Evolutionary conservation across 2,113 vertebrate species (phyloP).

Genomic region (Daboia siamensis): DNA sequence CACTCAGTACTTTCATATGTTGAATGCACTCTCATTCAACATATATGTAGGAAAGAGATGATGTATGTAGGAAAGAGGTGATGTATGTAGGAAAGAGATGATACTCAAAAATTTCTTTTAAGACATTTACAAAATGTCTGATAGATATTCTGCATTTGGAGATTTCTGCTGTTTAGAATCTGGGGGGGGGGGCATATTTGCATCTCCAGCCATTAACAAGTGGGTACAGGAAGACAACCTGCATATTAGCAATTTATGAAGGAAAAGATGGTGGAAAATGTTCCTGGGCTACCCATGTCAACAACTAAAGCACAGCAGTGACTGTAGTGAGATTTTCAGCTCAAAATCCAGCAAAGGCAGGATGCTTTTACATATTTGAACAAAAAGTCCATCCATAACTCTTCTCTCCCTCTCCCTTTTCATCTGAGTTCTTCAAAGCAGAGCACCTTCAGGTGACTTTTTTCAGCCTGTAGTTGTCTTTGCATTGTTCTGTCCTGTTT

Average conservation of each 20-base stretch:
- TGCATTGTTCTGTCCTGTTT: not conserved
- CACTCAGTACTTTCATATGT: not conserved
- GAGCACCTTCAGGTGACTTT: not conserved
- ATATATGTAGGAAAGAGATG: no score
- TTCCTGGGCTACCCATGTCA: not conserved
- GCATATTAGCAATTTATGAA: not conserved
- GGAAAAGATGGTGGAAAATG: not conserved
- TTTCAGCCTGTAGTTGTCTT: not conserved
- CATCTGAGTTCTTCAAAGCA: not conserved
- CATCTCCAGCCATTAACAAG: not conserved
- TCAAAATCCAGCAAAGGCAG: not conserved
- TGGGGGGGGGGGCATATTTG: no score
- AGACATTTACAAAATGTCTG: not conserved
- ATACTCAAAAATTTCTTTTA: not conserved
- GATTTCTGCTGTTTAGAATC: not conserved
- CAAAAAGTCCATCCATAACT: not conserved
- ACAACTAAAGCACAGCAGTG: not conserved
- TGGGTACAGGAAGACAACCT: not conserved
- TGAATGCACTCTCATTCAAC: not conserved
- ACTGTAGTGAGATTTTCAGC: not conserved
- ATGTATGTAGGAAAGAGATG: not conserved
- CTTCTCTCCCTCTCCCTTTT: not conserved
- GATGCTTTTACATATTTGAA: not conserved
- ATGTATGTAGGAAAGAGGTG: no score
- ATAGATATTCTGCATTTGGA: not conserved